Base-by-base conservation (phyloP, 2,888 invertebrate species). In the Oligia strigilis region DNA sequence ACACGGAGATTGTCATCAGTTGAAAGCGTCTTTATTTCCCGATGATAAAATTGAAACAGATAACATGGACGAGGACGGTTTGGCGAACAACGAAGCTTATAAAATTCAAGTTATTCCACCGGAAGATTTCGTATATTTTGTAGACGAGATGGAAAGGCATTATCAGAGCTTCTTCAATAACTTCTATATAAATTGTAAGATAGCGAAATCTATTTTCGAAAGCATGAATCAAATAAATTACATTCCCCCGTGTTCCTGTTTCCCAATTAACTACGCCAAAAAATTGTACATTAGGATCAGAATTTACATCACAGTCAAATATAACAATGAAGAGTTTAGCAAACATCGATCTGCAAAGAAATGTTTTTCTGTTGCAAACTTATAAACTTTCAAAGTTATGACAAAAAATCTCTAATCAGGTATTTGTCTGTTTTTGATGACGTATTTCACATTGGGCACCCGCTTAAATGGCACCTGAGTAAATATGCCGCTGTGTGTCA, bases 251-350 rank as follows among this genome's bases (percentile, higher is more conserved):
- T 85, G 85, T 77, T 4, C 55, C 8, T 85, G 85, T 67, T 85
- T 87, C n/a, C 85, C 85, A 60, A 60, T 73, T 17, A 75, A 60
- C 29, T 85, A 85, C 17, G 72, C 72, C 6, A 87, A 87, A 73
- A 84, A 72, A 64, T n/a, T 85, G 4, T 85, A 71, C 13, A 80
- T 84, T 23, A 84, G 85, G 43, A 80, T 84, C 13, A 77, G 85
- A 75, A 87, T 85, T 80, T 85, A 66, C 36, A 75, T 87, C 5
- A 84, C 81, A 49, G 55, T 85, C 0, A 85, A 87, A 81, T 64
- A 17, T 75, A 87, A 85, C 67, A 85, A 85, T 64, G 76, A 85
- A 43, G 84, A 80, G 52, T 83, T 80, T 36, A 75, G 40, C 19
- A 85, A 80, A 66, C 74, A 76, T 67, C 71, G 83, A 9, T 73